Evolutionary conservation across 2,888 invertebrate genomes (phyloP).

Genomic region (Orthosia gracilis): DNA sequence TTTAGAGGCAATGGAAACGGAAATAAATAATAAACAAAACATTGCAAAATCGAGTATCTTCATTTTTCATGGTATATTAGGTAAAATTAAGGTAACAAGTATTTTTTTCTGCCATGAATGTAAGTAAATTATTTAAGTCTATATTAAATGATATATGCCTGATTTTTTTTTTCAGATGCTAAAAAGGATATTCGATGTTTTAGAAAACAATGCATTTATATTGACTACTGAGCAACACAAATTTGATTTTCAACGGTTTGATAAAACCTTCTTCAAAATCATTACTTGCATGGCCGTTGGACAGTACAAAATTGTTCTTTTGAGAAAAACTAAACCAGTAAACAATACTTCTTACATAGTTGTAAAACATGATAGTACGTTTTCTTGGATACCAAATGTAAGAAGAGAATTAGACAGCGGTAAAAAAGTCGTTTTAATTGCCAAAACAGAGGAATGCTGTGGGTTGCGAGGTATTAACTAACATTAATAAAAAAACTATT

Average conservation of each 20-base stretch:
- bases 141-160: too few species aligned
- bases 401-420: background rate
- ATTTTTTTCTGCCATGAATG: background rate
- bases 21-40: background rate
- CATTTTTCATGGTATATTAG: background rate
- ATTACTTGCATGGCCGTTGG: background rate
- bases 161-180: background rate
- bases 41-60: background rate
- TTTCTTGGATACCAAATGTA: background rate
- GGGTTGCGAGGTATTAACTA: background rate
- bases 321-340: background rate
- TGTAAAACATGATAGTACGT: background rate
- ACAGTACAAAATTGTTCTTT: too few species aligned
- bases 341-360: background rate
- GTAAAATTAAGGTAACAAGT: too few species aligned
- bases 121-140: too few species aligned
- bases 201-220: too few species aligned
- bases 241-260: background rate
- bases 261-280: background rate
- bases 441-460: background rate
- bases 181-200: background rate
- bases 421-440: background rate
- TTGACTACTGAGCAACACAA: background rate
- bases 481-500: background rate
- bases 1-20: background rate